Evolutionary conservation across 2,888 invertebrate genomes (phyloP).

Genomic region (Cacoxenus indagator): DNA sequence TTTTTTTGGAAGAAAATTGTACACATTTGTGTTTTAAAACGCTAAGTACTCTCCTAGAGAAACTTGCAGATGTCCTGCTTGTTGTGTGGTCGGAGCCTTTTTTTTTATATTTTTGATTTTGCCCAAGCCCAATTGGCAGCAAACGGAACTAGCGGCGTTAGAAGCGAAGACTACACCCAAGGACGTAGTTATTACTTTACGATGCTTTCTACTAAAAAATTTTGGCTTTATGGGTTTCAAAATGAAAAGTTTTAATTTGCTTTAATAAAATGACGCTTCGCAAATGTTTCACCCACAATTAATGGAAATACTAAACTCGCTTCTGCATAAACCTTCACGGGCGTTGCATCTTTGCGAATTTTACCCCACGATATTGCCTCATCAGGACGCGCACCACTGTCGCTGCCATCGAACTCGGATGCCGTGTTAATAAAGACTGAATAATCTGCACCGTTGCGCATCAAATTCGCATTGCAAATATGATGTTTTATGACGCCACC

Average conservation of each 20-base stretch:
- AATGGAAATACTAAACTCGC: constrained; percentile 95
- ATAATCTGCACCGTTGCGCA: constrained; percentile 98
- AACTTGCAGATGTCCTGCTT: not conserved
- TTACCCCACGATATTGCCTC: constrained; percentile 99
- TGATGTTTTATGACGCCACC: constrained; percentile 99
- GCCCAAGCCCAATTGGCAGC: constrained; percentile 13
- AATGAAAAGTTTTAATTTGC: constrained; percentile 25
- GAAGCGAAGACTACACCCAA: not conserved
- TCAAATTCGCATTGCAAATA: constrained; percentile 98
- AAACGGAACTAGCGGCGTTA: not conserved
- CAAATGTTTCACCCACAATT: constrained; percentile 96
- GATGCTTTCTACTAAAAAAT: constrained; percentile 25
- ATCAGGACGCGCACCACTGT: constrained; percentile 97
- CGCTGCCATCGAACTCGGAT: constrained; percentile 97
- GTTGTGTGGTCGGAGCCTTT: not conserved
- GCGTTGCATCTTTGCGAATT: constrained; percentile 87
- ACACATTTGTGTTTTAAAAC: not conserved
- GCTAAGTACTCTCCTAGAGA: not conserved
- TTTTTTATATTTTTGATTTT: not conserved
- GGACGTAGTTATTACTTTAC: constrained; percentile 28
- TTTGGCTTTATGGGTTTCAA: not conserved
- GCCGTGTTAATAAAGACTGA: constrained; percentile 96
- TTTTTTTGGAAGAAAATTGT: constrained; percentile 1
- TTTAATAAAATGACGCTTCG: constrained; percentile 74
- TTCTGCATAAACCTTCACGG: constrained; percentile 95